A percentile compares a stretch with the other conserved stretches of the same genome.
These are phyloP conservation scores for Hydrotaea cyrtoneurina DNA, from an alignment of 2,888 invertebrate species.

Conservation along the genomic window DNA sequence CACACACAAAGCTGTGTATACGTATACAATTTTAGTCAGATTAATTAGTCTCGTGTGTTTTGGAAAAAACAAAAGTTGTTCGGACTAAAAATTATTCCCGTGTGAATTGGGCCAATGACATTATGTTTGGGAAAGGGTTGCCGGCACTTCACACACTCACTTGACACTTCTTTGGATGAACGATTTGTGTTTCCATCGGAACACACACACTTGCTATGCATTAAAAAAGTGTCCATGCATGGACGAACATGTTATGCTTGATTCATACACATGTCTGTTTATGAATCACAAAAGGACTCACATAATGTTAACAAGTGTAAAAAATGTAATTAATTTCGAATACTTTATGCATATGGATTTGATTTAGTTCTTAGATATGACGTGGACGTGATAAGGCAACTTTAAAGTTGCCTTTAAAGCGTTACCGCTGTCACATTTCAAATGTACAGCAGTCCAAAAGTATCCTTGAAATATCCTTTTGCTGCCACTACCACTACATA, in stretches of 20 bases:
- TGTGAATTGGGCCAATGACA: too few relatives aligned
- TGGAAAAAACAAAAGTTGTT: too few relatives aligned
- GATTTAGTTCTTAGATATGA: background rate
- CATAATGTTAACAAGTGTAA: conserved; percentile 18
- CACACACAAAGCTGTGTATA: too few relatives aligned
- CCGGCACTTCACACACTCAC: conserved; percentile 32
- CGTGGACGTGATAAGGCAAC: background rate
- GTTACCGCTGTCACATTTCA: background rate
- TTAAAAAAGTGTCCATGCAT: conserved; percentile 63
- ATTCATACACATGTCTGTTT: background rate
- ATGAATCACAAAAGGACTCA: background rate
- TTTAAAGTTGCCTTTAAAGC: background rate
- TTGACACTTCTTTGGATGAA: conserved; percentile 39
- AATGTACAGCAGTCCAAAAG: background rate
- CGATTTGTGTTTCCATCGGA: conserved; percentile 49
- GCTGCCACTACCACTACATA: background rate
- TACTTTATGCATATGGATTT: conserved; percentile 8
- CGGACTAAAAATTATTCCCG: too few relatives aligned
- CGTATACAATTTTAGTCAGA: too few relatives aligned
- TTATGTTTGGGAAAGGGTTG: background rate
- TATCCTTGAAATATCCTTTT: conserved; percentile 7
- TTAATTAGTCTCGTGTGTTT: too few relatives aligned
- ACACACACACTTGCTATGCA: conserved; percentile 59
- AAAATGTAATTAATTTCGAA: conserved; percentile 14
- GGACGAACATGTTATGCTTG: background rate